Conservation (phyloP, 2,797 vertebrate species). For the Sphenopsis melanotis region DNA sequence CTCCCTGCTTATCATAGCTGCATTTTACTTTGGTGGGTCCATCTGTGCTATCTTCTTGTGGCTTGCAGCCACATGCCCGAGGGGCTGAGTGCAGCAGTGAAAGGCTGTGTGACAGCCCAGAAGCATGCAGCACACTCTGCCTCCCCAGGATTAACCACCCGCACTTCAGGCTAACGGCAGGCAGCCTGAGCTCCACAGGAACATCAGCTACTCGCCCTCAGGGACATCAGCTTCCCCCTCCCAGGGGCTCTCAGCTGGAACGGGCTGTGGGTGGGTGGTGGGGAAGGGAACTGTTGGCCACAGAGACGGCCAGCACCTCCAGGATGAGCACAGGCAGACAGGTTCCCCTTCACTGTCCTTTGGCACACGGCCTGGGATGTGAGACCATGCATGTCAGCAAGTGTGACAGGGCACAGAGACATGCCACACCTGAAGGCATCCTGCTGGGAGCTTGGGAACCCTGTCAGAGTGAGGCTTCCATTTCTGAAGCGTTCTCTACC, state of each 20-base stretch:
- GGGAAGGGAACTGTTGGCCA: neutral
- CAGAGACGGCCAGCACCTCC: neutral
- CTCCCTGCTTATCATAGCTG: neutral
- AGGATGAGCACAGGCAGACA: fast-evolving
- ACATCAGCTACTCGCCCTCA: neutral
- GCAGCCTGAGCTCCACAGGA: fast-evolving
- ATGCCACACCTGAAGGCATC: neutral
- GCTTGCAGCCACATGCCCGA: neutral
- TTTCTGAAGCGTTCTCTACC: neutral
- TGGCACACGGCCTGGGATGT: fast-evolving
- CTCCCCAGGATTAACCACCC: neutral
- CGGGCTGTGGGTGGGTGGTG: no score
- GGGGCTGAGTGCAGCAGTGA: neutral
- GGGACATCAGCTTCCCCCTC: neutral
- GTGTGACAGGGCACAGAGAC: neutral
- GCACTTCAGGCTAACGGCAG: neutral
- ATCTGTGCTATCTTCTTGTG: neutral
- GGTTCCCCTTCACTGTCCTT: neutral
- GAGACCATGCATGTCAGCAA: neutral
- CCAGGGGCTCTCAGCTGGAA: neutral
- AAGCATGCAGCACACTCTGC: neutral
- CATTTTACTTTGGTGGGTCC: neutral
- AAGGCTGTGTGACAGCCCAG: neutral
- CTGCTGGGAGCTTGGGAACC: neutral
- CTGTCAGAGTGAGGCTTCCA: neutral